Conservation (phyloP, 2,888 invertebrate species). For the Melanophora roralis region DNA sequence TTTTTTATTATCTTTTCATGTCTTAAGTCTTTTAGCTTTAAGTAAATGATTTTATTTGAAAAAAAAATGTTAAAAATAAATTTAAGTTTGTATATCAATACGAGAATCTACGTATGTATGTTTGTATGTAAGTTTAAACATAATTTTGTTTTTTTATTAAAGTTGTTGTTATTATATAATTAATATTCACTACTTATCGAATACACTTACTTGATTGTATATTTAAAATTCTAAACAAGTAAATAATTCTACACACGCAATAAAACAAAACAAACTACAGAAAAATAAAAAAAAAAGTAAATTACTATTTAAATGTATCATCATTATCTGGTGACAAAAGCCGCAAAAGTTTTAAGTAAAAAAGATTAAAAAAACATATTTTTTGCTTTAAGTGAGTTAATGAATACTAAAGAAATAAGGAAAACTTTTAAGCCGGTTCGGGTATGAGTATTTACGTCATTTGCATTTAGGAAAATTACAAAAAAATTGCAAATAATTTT, state of each 20-base stretch:
- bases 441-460: slow-evolving; percentile 31
- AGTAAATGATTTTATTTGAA: background rate
- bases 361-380: background rate
- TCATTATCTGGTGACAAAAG: slow-evolving; percentile 5
- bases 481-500: background rate
- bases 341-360: background rate
- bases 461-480: slow-evolving; percentile 29
- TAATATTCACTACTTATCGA: slow-evolving; percentile 27
- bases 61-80: too few species aligned
- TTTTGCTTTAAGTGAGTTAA: background rate
- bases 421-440: background rate
- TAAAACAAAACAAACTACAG: background rate
- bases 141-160: background rate
- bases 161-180: background rate
- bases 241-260: slow-evolving; percentile 49
- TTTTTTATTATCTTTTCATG: background rate
- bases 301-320: too few species aligned
- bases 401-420: background rate
- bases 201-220: background rate
- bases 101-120: too few species aligned
- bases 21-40: background rate
- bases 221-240: slow-evolving; percentile 49
- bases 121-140: too few species aligned
- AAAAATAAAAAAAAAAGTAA: background rate
- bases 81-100: background rate